Percentiles rank a stretch among this genome's conserved stretches.
These are phyloP conservation scores for Siderastrea radians DNA, from an alignment of 92 coral and sea anemone species.

Conservation along the genomic window DNA sequence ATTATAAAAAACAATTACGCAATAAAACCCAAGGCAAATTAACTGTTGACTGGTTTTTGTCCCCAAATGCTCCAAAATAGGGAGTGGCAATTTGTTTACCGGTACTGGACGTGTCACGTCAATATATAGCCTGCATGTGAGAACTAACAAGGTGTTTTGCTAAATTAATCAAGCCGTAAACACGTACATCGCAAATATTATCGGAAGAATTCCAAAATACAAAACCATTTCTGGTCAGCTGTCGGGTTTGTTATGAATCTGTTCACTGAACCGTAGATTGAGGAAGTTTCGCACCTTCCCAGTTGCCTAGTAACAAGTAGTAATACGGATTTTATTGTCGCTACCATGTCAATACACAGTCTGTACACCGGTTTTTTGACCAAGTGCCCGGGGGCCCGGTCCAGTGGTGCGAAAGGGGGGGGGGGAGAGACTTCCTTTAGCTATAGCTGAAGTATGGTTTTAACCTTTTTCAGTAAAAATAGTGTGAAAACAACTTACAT, in stretches of 20 bases:
- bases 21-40: slow-evolving; percentile 39
- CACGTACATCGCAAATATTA: slow-evolving; percentile 6
- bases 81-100: slow-evolving; percentile 47
- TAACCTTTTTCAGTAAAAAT: background rate
- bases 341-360: background rate
- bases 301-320: background rate
- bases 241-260: background rate
- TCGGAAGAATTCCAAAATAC: background rate
- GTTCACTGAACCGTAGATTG: background rate
- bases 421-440: background rate
- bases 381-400: background rate
- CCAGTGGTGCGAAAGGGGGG: background rate
- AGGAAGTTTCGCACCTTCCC: background rate
- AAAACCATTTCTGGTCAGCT: background rate
- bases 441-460: background rate
- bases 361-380: background rate
- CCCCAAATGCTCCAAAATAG: slow-evolving; percentile 36
- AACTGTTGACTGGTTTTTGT: slow-evolving; percentile 43
- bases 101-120: slow-evolving; percentile 31
- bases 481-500: too few species aligned
- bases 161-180: slow-evolving; percentile 1
- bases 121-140: slow-evolving; percentile 35
- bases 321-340: too few species aligned
- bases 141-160: slow-evolving; percentile 20
- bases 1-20: slow-evolving; percentile 57